These are phyloP conservation scores for Dromiciops gliroides DNA, from an alignment of 2,113 vertebrate genomes.

Conservation along the genomic window DNA sequence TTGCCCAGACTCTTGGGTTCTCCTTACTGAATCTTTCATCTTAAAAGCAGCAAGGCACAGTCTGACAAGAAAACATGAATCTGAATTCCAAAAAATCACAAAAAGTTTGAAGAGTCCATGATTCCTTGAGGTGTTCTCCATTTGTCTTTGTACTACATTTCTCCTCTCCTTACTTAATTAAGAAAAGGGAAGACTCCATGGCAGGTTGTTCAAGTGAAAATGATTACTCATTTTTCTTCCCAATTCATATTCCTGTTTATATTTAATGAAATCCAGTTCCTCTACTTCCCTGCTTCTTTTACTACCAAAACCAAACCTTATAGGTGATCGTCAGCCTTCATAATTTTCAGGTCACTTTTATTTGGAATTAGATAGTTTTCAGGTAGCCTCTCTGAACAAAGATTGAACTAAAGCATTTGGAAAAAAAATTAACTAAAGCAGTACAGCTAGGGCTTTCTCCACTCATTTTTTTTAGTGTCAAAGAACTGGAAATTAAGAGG, in stretches of 20 bases:
- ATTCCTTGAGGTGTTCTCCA: background rate
- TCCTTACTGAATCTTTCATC: background rate
- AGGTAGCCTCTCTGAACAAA: no score
- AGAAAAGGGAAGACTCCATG: background rate
- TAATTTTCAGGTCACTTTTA: background rate
- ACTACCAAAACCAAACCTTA: background rate
- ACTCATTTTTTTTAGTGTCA: background rate
- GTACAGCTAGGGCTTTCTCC: background rate
- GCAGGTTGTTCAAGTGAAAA: background rate
- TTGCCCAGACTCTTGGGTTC: conserved; percentile 19
- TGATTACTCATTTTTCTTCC: background rate
- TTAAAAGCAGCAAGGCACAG: conserved; percentile 20
- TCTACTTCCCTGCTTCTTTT: background rate
- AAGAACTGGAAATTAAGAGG: background rate
- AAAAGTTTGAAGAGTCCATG: background rate
- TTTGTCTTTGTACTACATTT: background rate
- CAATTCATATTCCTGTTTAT: background rate
- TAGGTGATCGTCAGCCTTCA: background rate
- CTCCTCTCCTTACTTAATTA: background rate
- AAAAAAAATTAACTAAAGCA: no score
- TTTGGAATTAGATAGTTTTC: no score
- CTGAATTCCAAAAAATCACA: background rate
- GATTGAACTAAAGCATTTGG: no score
- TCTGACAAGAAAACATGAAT: conserved; percentile 12
- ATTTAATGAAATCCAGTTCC: background rate